These are phyloP conservation scores for Drosophila orena DNA, from an alignment of 1,140 invertebrate species.

Conservation along the genomic window DNA sequence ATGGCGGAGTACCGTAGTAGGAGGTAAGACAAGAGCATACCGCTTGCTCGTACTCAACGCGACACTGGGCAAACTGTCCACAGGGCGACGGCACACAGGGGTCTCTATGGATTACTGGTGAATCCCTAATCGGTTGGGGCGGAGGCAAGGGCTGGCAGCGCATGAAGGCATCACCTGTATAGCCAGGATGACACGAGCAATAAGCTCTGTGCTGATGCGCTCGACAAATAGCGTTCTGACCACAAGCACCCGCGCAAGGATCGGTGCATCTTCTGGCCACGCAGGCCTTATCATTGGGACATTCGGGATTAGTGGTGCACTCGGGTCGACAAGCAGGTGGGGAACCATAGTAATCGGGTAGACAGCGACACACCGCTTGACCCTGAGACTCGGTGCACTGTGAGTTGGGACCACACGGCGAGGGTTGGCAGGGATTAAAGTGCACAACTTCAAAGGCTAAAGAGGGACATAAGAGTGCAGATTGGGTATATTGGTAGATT, in stretches of 20 bases:
- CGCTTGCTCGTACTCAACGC: constrained; percentile 86
- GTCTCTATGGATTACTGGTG: constrained; percentile 86
- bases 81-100: constrained; percentile 91
- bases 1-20: constrained; percentile 90
- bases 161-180: constrained; percentile 91
- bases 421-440: constrained; percentile 87
- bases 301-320: constrained; percentile 93
- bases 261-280: constrained; percentile 92
- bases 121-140: constrained; percentile 84
- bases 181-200: constrained; percentile 91
- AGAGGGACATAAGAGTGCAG: constrained; percentile 33
- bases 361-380: constrained; percentile 89
- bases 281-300: constrained; percentile 91
- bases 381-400: constrained; percentile 88
- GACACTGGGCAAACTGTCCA: constrained; percentile 87
- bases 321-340: constrained; percentile 93
- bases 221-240: constrained; percentile 93
- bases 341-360: constrained; percentile 89
- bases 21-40: constrained; percentile 89
- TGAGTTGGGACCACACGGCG: constrained; percentile 91
- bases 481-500: constrained; percentile 30
- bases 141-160: constrained; percentile 87
- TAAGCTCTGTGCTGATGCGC: constrained; percentile 91
- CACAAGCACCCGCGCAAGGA: constrained; percentile 92
- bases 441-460: constrained; percentile 81